These are phyloP conservation scores for Myotis daubentonii DNA, from an alignment of 2,797 vertebrate genomes.

Conservation along the genomic window DNA sequence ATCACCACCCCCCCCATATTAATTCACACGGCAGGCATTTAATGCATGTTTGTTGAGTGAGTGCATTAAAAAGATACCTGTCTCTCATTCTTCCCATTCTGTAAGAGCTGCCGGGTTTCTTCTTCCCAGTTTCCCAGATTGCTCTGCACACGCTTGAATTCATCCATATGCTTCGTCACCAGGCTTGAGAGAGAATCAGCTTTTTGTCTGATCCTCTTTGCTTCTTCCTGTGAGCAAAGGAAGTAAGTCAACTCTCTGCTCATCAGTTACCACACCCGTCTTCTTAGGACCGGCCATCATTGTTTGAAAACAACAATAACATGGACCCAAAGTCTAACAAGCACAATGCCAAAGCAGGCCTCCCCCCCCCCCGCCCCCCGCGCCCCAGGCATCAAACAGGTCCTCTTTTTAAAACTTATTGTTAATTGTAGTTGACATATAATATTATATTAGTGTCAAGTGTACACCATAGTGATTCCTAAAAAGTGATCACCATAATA, in stretches of 20 bases:
- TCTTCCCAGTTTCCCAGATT: conserved; percentile 79
- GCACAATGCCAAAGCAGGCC: no score
- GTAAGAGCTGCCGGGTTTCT: conserved; percentile 81
- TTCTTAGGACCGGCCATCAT: neutral
- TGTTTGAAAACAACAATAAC: neutral
- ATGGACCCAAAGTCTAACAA: neutral
- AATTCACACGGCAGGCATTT: neutral
- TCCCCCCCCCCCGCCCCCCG: no score
- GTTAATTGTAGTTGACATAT: neutral
- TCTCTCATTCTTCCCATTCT: conserved; percentile 76
- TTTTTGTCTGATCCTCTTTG: conserved; percentile 79
- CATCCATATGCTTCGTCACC: conserved; percentile 78
- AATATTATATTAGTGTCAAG: neutral
- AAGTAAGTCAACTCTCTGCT: neutral
- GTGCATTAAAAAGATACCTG: conserved; percentile 76
- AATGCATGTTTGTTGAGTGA: neutral
- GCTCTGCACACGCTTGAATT: conserved; percentile 78
- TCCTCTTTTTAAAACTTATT: neutral
- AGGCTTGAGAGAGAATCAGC: conserved; percentile 75
- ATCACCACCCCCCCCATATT: neutral
- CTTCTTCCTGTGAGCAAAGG: conserved; percentile 81
- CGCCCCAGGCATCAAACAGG: neutral
- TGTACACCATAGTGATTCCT: neutral
- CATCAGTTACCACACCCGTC: neutral
- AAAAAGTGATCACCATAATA: neutral